phyloP scores from a whole-genome alignment of 2,113 vertebrate species.

The Vireo altiloquus region DNA sequence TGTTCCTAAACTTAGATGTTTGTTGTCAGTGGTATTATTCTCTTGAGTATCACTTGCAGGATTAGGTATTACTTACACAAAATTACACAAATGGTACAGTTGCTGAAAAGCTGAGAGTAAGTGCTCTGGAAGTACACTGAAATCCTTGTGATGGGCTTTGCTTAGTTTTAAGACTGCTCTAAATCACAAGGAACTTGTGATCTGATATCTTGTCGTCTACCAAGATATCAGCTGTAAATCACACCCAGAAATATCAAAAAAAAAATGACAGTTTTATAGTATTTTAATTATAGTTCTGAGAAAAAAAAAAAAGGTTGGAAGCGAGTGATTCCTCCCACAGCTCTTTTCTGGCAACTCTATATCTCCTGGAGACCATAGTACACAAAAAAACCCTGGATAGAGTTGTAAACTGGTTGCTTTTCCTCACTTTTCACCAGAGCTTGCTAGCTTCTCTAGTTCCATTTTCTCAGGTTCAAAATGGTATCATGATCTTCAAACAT shows the following conservation, averaged over 20 bases:
- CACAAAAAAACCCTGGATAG: neutral
- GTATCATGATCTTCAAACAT: neutral
- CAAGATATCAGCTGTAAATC: neutral
- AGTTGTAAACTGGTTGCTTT: neutral
- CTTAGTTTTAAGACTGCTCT: neutral
- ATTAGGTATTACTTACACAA: neutral
- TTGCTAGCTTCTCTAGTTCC: accelerated
- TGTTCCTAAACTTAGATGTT: slow-evolving; percentile 11
- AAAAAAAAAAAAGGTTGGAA: neutral
- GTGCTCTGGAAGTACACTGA: neutral
- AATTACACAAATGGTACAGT: accelerated
- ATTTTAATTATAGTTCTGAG: neutral
- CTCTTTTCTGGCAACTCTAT: neutral
- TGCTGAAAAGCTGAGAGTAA: neutral
- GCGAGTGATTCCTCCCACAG: neutral
- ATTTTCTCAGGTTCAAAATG: neutral
- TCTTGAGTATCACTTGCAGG: neutral
- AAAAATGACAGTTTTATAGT: neutral
- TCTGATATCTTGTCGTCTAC: no score
- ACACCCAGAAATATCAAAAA: neutral
- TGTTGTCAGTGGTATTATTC: neutral
- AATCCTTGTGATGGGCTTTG: neutral
- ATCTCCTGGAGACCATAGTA: neutral
- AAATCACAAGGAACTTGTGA: neutral
- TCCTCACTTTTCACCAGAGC: neutral